These are phyloP conservation scores for Oscheius sp. DNA, from an alignment of 2,888 invertebrate genomes.

Conservation along the genomic window DNA sequence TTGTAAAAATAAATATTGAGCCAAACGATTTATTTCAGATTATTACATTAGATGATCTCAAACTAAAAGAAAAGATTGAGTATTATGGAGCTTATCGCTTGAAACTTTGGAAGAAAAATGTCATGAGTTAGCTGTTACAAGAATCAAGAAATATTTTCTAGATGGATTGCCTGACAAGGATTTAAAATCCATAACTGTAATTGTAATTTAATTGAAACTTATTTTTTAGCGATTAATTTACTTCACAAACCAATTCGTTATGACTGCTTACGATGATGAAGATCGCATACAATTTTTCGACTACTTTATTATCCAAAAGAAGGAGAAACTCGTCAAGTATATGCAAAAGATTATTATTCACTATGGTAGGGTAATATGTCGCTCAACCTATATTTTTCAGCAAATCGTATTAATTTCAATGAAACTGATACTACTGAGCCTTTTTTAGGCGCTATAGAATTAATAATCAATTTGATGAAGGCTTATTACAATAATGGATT, in stretches of 20 bases:
- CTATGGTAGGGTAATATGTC: not conserved
- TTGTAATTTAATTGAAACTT: not conserved
- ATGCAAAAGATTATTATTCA: not conserved
- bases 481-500: no score
- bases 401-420: no score
- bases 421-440: no score
- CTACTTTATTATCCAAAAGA: not conserved
- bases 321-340: not conserved
- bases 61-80: not conserved
- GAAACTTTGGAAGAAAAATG: not conserved
- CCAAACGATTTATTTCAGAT: no score
- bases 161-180: not conserved
- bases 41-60: not conserved
- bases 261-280: not conserved
- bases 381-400: no score
- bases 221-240: not conserved
- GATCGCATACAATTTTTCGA: not conserved
- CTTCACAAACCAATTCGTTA: not conserved
- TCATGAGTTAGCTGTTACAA: not conserved
- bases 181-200: not conserved
- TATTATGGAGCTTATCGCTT: not conserved
- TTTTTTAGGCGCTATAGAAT: no score
- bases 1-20: no score
- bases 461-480: no score
- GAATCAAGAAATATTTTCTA: not conserved